A percentile compares a stretch with the other conserved stretches of the same genome.
These are phyloP conservation scores for Zaprionus nigranus DNA, from an alignment of 1,140 invertebrate species.

Conservation along the genomic window DNA sequence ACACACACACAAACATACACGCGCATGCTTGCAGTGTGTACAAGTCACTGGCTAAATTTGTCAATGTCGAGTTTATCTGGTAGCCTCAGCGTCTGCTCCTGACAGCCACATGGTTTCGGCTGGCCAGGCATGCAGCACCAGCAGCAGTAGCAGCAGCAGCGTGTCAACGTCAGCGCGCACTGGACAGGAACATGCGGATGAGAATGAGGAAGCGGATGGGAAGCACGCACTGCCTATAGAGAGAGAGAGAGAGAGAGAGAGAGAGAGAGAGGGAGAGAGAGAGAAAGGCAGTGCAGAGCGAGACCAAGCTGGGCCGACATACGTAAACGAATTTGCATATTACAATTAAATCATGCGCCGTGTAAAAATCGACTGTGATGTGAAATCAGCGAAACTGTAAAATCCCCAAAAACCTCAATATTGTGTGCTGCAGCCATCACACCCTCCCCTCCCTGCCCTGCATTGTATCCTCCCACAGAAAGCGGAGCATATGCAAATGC, in stretches of 20 bases:
- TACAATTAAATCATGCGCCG: slow-evolving; percentile 76
- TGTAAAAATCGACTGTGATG: slow-evolving; percentile 61
- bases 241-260: neutral
- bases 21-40: slow-evolving; percentile 23
- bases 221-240: neutral
- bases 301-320: slow-evolving; percentile 18
- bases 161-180: slow-evolving; percentile 49
- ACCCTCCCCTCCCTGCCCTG: neutral
- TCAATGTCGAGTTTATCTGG: slow-evolving; percentile 71
- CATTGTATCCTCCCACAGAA: neutral
- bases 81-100: slow-evolving; percentile 42
- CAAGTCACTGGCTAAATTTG: slow-evolving; percentile 66
- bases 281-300: neutral
- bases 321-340: slow-evolving; percentile 64
- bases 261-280: neutral
- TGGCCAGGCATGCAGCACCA: slow-evolving; percentile 16
- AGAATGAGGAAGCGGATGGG: neutral
- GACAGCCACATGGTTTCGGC: slow-evolving; percentile 68
- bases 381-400: slow-evolving; percentile 58
- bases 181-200: slow-evolving; percentile 1
- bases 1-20: slow-evolving; percentile 7
- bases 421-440: slow-evolving; percentile 29
- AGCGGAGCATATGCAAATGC: slow-evolving; percentile 71
- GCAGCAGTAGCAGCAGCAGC: slow-evolving; percentile 9
- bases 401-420: slow-evolving; percentile 61